These are phyloP conservation scores for Brachionus plicatilis DNA, from an alignment of 1,140 invertebrate genomes.

Conservation along the genomic window DNA sequence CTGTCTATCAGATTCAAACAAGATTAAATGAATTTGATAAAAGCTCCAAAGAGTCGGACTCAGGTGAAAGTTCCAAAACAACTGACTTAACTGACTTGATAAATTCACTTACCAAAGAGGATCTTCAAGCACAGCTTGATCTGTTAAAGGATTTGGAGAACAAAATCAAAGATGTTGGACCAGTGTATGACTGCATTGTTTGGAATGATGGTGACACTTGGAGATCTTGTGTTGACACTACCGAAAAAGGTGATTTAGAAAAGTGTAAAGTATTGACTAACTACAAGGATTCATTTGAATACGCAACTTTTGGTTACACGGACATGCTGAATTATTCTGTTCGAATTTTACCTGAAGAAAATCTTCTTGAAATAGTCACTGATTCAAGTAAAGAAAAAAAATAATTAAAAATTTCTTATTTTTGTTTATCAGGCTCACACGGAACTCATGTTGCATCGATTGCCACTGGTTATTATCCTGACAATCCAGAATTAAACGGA, in stretches of 20 bases:
- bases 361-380: conserved; percentile 83
- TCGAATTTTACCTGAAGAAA: conserved; percentile 86
- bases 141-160: conserved; percentile 74
- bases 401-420: not conserved
- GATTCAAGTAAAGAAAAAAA: conserved; percentile 74
- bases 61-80: not conserved
- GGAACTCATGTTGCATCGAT: conserved; percentile 95
- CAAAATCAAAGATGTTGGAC: conserved; percentile 76
- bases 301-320: conserved; percentile 64
- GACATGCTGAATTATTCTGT: conserved; percentile 81
- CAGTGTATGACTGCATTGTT: conserved; percentile 84
- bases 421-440: conserved; percentile 68
- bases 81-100: not conserved
- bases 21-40: conserved; percentile 23
- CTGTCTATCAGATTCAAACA: conserved; percentile 14
- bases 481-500: conserved; percentile 82
- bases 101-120: conserved; percentile 58
- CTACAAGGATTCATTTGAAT: conserved; percentile 75
- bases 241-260: conserved; percentile 71
- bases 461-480: conserved; percentile 81
- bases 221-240: conserved; percentile 80
- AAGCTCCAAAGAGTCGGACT: not conserved
- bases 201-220: conserved; percentile 77
- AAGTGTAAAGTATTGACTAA: conserved; percentile 73
- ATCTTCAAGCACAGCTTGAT: conserved; percentile 78